These are phyloP conservation scores for Rhipidura dahli DNA, from an alignment of 2,113 vertebrate genomes.

Conservation along the genomic window DNA sequence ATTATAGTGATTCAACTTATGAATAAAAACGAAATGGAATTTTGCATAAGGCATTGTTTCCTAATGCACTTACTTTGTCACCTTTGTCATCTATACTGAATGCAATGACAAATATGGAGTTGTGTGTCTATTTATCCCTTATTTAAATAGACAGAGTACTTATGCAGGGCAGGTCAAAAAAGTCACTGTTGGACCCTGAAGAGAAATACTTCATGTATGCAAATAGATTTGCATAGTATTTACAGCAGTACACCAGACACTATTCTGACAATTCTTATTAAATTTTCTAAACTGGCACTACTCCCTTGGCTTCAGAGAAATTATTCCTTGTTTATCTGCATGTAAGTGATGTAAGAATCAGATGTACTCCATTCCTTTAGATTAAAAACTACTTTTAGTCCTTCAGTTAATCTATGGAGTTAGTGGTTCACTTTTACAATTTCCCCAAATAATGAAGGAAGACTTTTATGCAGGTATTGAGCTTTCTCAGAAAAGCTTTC, in stretches of 20 bases:
- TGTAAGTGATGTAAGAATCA: background rate
- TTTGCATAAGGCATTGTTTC: background rate
- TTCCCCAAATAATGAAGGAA: background rate
- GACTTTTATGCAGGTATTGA: background rate
- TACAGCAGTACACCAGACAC: background rate
- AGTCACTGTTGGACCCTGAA: background rate
- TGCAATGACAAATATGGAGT: background rate
- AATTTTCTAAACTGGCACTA: background rate
- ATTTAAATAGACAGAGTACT: background rate
- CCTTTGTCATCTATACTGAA: constrained; percentile 1
- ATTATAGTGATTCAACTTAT: background rate
- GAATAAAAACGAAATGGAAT: constrained; percentile 13
- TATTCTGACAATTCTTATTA: background rate
- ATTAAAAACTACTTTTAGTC: background rate
- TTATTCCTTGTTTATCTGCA: background rate
- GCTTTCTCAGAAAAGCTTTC: background rate
- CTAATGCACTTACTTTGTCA: background rate
- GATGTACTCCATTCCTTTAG: background rate
- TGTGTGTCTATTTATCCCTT: background rate
- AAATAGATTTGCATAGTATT: background rate
- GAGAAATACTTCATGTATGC: background rate
- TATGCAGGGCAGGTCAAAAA: background rate
- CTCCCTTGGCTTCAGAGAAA: background rate
- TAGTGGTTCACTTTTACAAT: background rate
- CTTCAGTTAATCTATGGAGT: background rate